These are phyloP conservation scores for Neopipo cinnamomea DNA, from an alignment of 2,113 vertebrate genomes.

Conservation along the genomic window DNA sequence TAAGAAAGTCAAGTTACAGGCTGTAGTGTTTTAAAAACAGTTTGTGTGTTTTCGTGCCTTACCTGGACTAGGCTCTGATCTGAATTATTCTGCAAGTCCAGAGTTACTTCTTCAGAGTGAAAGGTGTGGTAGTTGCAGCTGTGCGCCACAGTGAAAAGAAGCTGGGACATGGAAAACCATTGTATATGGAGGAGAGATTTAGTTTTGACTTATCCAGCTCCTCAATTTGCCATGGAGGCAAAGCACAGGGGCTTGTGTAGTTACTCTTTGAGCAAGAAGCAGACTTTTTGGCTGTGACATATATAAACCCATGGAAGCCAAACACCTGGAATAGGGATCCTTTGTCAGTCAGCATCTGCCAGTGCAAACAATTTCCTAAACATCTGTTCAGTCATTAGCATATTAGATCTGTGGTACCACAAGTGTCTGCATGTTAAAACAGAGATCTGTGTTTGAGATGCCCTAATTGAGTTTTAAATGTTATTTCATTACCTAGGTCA, in stretches of 20 bases:
- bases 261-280: neutral
- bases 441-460: neutral
- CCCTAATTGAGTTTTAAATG: constrained; percentile 16
- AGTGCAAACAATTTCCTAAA: constrained; percentile 26
- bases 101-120: neutral
- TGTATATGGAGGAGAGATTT: neutral
- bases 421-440: neutral
- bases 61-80: neutral
- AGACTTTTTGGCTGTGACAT: neutral
- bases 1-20: neutral
- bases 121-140: neutral
- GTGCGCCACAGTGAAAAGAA: neutral
- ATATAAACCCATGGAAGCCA: neutral
- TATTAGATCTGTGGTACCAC: neutral
- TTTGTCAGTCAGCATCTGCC: neutral
- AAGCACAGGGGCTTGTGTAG: neutral
- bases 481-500: neutral
- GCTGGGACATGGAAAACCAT: neutral
- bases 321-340: neutral
- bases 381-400: constrained; percentile 24
- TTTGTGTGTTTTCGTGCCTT: neutral
- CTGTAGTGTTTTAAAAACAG: neutral
- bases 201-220: neutral
- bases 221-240: neutral
- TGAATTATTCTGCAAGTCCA: neutral